Evolutionary conservation across 2,113 vertebrate genomes (phyloP), one percentile per base, ranked within the genome.

Genomic region (Myodes glareolus): DNA sequence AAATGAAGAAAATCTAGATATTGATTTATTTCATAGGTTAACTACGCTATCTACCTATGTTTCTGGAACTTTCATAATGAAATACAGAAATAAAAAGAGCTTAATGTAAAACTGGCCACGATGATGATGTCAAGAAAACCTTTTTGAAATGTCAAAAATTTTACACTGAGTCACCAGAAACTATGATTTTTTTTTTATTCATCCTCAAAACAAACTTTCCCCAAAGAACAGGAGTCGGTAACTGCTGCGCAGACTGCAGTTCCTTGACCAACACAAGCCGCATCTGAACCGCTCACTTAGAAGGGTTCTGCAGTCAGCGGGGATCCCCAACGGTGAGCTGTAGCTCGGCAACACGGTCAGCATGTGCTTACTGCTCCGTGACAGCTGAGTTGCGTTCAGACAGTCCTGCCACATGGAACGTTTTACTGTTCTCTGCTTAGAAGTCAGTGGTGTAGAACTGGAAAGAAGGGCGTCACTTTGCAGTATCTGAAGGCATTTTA

Each of bases 1-100:
- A 78, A 94, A 91, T 88, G 68, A 90, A 95, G 50, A n/a, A 94
- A 75, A 8, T 39, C 65, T 90, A 9, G 13, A 81, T 92, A 65
- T 21, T 86, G 1, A 68, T 73, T 14, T 68, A 47, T 90, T 72
- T 80, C 45, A 80, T 58, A 61, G 42, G 36, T 47, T 75, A 80
- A 0, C 14, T 47, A 33, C 27, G 17, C 58, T 85, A 42, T 17
- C 10, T 94, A 81, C 31, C 1, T 14, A 61, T 67, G 36, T 85
- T 89, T 85, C 50, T 94, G 61, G 21, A 88, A 77, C 76, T 93
- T 58, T 1, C 61, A 39, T 87, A 91, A 88, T 78, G 17, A 91
- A 80, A 90, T 63, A 82, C 21, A 78, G 16, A 95, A 88, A 92
- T 47, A 42, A 90, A 80, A 61, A 27, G 6, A 77, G 11, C 75